Percentiles rank a stretch among this genome's conserved stretches.
phyloP scores from a whole-genome alignment of 2,888 invertebrate species.

The Eilema sororculum region DNA sequence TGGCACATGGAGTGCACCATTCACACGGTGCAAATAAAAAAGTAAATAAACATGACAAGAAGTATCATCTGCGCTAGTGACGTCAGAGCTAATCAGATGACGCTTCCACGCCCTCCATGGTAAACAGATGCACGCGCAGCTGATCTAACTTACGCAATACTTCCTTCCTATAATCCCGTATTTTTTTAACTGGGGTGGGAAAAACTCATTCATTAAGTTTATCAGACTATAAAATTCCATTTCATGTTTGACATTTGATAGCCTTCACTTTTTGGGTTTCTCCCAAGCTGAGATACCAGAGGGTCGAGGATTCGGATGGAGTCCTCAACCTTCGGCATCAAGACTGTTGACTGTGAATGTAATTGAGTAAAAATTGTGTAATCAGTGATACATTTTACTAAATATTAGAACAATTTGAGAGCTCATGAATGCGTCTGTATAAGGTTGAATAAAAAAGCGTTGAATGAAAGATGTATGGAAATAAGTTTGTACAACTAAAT shows the following conservation, averaged over 20 bases:
- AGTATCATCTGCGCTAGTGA: slow-evolving; percentile 16
- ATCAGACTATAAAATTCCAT: background rate
- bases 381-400: background rate
- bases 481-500: background rate
- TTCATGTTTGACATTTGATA: background rate
- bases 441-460: background rate
- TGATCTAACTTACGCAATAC: background rate
- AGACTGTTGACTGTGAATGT: background rate
- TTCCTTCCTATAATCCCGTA: background rate
- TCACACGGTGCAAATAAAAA: slow-evolving; percentile 20
- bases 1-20: slow-evolving; percentile 2
- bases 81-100: slow-evolving; percentile 23
- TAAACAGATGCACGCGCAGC: slow-evolving; percentile 23
- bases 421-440: background rate
- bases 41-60: too few species aligned
- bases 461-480: background rate
- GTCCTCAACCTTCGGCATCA: background rate
- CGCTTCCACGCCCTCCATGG: background rate
- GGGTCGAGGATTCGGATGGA: background rate
- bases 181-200: background rate
- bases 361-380: too few species aligned
- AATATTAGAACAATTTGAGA: background rate
- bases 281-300: background rate
- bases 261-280: background rate
- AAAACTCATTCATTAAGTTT: background rate